These are phyloP conservation scores for Eulemur mongoz DNA, from an alignment of 2,797 vertebrate genomes.

Conservation along the genomic window DNA sequence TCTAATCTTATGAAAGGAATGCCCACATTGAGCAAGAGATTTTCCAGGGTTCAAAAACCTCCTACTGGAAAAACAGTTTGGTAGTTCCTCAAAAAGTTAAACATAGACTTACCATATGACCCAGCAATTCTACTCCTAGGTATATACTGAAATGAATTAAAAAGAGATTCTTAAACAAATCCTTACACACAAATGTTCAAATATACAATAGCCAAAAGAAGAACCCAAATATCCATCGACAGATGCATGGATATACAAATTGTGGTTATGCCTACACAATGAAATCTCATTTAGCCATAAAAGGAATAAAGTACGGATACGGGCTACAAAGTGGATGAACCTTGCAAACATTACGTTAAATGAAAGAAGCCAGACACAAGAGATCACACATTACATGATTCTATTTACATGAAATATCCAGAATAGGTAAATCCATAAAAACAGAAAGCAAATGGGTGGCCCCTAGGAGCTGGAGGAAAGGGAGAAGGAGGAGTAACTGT, in stretches of 20 bases:
- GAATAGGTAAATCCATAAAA: not conserved
- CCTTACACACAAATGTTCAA: not conserved
- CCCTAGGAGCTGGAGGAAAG: not conserved
- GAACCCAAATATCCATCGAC: not conserved
- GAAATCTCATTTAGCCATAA: not conserved
- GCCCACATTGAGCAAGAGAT: not conserved
- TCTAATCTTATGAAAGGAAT: not conserved
- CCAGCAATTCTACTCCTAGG: not conserved
- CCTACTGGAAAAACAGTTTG: not conserved
- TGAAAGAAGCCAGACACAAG: not conserved
- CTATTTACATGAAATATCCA: not conserved
- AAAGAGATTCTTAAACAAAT: slow-evolving; percentile 24
- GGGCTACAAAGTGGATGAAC: not conserved
- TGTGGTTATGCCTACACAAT: too few relatives aligned
- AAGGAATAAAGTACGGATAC: not conserved
- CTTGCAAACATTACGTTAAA: not conserved
- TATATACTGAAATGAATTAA: not conserved
- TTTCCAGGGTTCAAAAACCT: not conserved
- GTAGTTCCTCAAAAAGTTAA: not conserved
- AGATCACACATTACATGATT: not conserved
- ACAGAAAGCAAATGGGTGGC: not conserved
- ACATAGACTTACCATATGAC: not conserved
- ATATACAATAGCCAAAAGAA: not conserved
- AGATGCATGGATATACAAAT: not conserved
- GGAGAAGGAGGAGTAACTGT: not conserved